Evolutionary conservation across 2,113 vertebrate species (phyloP).

Genomic region (Centrocercus urophasianus): DNA sequence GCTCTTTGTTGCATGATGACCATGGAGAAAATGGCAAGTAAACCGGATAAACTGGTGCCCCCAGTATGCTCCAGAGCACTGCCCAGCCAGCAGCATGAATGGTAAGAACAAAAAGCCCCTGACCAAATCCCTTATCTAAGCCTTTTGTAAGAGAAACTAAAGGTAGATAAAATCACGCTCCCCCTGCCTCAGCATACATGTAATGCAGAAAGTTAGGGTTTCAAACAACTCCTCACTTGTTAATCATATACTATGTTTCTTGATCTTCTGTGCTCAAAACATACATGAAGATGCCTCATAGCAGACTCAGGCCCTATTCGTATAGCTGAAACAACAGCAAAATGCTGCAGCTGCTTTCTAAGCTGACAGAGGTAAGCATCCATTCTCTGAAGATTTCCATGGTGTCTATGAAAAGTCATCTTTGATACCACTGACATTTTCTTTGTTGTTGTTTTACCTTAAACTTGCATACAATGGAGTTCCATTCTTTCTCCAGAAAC

Average conservation of each 20-base stretch:
- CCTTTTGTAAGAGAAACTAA: not conserved
- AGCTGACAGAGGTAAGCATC: not conserved
- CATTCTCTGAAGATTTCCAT: not conserved
- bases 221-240: not conserved
- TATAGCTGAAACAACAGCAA: not conserved
- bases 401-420: not conserved
- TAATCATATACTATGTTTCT: not conserved
- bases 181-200: accelerated
- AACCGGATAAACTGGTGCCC: not conserved
- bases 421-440: accelerated
- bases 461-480: not conserved
- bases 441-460: not conserved
- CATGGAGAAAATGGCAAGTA: not conserved
- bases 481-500: not conserved
- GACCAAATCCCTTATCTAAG: accelerated
- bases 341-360: not conserved
- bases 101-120: not conserved
- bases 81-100: not conserved
- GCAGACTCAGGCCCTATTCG: not conserved
- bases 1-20: not conserved
- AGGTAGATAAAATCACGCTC: not conserved
- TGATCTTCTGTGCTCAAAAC: not conserved
- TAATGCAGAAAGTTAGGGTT: not conserved
- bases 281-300: not conserved
- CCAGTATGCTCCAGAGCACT: not conserved